phyloP scores from a whole-genome alignment of 2,113 vertebrate genomes.

The Gymnogyps californianus region DNA sequence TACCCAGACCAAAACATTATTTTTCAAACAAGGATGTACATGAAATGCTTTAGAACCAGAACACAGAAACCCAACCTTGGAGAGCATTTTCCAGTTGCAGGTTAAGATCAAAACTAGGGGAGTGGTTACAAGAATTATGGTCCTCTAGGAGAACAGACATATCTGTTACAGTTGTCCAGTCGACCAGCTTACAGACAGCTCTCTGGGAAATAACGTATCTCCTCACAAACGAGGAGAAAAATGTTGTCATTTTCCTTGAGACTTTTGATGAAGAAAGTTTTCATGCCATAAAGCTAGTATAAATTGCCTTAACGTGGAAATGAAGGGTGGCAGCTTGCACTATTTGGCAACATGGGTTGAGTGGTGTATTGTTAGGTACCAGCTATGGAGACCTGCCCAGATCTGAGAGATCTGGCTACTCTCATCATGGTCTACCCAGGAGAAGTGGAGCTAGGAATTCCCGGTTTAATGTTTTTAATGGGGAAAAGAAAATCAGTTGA shows the following conservation, averaged over 20 bases:
- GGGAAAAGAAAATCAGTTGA: neutral
- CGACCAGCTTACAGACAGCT: neutral
- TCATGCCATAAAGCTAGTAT: neutral
- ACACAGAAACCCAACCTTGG: neutral
- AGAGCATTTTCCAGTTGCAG: neutral
- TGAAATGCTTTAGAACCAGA: neutral
- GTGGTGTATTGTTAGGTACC: neutral
- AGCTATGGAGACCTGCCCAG: neutral
- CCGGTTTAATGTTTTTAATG: neutral
- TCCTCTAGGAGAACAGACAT: neutral
- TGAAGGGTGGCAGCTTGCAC: neutral
- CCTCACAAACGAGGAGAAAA: neutral
- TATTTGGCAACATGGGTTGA: neutral
- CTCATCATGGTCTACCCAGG: too few species aligned
- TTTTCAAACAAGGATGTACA: neutral
- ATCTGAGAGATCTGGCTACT: neutral
- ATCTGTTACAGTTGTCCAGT: neutral
- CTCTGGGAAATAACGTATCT: neutral
- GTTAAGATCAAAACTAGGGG: neutral
- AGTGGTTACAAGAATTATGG: rapidly evolving
- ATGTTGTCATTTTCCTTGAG: neutral
- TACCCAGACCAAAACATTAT: neutral
- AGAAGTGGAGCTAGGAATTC: neutral
- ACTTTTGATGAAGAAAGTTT: neutral
- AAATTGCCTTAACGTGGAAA: neutral